These are phyloP conservation scores for Paedocypris sp. DNA, from an alignment of 2,113 vertebrate species.

Conservation along the genomic window DNA sequence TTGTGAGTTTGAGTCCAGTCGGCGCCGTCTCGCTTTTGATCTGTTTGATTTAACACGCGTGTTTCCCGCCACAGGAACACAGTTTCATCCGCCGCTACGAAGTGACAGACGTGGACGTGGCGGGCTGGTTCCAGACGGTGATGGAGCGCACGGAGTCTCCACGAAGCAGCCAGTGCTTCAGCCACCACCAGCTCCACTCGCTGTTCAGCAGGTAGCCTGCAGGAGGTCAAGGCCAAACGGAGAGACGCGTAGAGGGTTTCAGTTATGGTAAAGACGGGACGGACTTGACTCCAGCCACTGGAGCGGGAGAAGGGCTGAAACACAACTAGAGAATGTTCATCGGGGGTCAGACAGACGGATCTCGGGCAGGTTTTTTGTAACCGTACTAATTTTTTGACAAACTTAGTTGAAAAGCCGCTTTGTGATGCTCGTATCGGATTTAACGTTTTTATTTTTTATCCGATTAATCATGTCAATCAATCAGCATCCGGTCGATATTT, in stretches of 20 bases:
- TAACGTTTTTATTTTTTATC: too few species aligned
- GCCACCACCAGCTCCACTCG: conserved; percentile 84
- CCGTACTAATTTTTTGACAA: background rate
- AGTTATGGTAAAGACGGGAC: background rate
- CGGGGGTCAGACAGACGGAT: conserved; percentile 46
- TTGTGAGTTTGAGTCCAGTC: conserved; percentile 68
- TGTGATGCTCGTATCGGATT: too few species aligned
- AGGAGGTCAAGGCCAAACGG: conserved; percentile 18
- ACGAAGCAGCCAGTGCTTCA: conserved; percentile 77
- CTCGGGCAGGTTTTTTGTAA: conserved; percentile 24
- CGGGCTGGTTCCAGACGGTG: conserved; percentile 89
- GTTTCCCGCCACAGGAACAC: conserved; percentile 68
- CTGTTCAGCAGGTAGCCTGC: conserved; percentile 86
- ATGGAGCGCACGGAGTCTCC: conserved; percentile 93
- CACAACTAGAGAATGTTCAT: conserved; percentile 14
- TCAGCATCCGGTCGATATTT: too few species aligned
- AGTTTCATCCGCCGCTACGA: conserved; percentile 86
- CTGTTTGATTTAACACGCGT: too few species aligned
- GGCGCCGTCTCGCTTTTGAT: too few species aligned
- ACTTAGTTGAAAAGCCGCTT: too few species aligned
- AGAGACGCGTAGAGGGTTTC: background rate
- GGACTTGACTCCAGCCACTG: conserved; percentile 1
- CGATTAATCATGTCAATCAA: too few species aligned
- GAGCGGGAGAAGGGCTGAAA: conserved; percentile 9
- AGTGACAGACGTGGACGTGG: conserved; percentile 85